phyloP scores from a whole-genome alignment of 2,888 invertebrate genomes.

The Torymus tubicola region DNA sequence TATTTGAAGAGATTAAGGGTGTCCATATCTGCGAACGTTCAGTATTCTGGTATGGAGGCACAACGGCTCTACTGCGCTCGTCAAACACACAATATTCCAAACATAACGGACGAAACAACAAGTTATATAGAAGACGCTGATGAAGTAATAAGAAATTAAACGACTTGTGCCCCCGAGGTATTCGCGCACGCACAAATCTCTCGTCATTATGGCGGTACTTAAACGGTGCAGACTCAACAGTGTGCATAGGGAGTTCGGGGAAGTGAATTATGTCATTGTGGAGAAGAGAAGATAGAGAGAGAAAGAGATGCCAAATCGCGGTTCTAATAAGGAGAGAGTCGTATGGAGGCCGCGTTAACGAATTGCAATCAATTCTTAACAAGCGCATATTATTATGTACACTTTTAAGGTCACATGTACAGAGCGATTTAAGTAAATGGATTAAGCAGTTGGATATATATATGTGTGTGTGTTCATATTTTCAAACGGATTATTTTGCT shows the following conservation, averaged over 20 bases:
- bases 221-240: slow-evolving; percentile 14
- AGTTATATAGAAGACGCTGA: slow-evolving; percentile 31
- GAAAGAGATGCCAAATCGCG: slow-evolving; percentile 14
- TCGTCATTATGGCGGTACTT: slow-evolving; percentile 16
- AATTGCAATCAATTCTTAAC: slow-evolving; percentile 52
- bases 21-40: slow-evolving; percentile 5
- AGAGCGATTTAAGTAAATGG: slow-evolving; percentile 24
- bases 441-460: not conserved
- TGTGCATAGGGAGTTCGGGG: slow-evolving; percentile 28
- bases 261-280: slow-evolving; percentile 43
- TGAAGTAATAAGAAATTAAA: slow-evolving; percentile 15
- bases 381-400: slow-evolving; percentile 52
- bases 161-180: not conserved
- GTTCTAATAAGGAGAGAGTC: slow-evolving; percentile 6
- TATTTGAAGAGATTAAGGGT: slow-evolving; percentile 20
- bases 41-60: slow-evolving; percentile 26
- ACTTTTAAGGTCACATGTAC: slow-evolving; percentile 50
- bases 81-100: slow-evolving; percentile 9
- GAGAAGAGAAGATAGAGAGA: not conserved
- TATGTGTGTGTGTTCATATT: no score
- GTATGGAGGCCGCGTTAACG: slow-evolving; percentile 32
- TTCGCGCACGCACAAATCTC: slow-evolving; percentile 1
- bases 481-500: no score
- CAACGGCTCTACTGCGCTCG: slow-evolving; percentile 21
- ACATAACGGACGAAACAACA: slow-evolving; percentile 3